These are phyloP conservation scores for Cygnus olor DNA, from an alignment of 2,797 vertebrate species.

Conservation along the genomic window DNA sequence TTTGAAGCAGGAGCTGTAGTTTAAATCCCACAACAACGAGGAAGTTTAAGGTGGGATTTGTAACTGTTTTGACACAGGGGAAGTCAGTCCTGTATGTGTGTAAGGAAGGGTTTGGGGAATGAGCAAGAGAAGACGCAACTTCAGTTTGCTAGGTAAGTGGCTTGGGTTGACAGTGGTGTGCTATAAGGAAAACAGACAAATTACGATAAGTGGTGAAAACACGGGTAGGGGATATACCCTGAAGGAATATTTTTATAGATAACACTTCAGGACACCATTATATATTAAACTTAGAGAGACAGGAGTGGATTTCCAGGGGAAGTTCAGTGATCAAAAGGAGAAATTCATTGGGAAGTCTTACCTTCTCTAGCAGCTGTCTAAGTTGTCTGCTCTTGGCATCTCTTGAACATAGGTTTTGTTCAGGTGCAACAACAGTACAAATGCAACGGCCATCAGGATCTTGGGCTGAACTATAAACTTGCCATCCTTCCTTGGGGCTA, in stretches of 20 bases:
- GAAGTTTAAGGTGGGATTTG: background rate
- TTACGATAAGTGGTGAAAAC: background rate
- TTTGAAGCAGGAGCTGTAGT: background rate
- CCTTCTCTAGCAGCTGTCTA: constrained; percentile 97
- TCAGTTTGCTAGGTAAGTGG: background rate
- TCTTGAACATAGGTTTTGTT: constrained; percentile 95
- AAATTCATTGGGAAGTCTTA: constrained; percentile 62
- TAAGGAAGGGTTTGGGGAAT: background rate
- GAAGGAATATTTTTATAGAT: background rate
- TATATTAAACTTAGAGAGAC: background rate
- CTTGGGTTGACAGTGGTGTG: background rate
- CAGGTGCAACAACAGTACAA: constrained; percentile 97
- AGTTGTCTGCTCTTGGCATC: constrained; percentile 97
- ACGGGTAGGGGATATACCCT: background rate
- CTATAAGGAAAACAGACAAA: background rate
- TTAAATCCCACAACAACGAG: background rate
- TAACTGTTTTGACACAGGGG: background rate
- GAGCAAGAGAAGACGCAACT: background rate
- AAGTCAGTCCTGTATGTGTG: background rate
- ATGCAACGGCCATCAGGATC: constrained; percentile 96
- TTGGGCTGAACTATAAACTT: constrained; percentile 98
- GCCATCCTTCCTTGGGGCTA: constrained; percentile 97
- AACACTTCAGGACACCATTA: background rate
- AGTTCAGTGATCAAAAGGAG: background rate
- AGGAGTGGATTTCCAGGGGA: background rate